phyloP scores from a whole-genome alignment of 2,113 vertebrate species.

The Baryphthengus martii region DNA sequence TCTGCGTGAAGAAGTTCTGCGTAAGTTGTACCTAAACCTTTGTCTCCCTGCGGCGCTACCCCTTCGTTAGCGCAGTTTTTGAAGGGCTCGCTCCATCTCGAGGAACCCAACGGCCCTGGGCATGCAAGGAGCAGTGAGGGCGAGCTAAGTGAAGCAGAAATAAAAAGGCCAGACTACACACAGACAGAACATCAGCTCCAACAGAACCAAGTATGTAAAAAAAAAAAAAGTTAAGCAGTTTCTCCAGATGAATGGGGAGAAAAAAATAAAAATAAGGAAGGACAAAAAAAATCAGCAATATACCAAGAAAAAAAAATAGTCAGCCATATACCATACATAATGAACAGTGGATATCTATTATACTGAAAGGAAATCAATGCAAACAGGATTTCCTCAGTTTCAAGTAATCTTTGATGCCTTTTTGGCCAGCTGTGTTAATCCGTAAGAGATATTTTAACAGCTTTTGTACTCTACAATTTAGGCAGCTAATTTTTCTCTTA shows the following conservation, averaged over 20 bases:
- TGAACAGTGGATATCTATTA: slow-evolving; percentile 13
- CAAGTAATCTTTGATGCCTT: slow-evolving; percentile 54
- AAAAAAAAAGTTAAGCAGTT: not conserved
- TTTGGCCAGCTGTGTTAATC: slow-evolving; percentile 52
- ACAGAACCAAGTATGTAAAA: not conserved
- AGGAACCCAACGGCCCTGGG: not conserved
- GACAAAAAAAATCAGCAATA: not conserved
- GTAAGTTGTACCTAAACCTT: not conserved
- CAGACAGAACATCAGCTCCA: not conserved
- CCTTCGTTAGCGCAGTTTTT: not conserved
- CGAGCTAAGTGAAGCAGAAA: not conserved
- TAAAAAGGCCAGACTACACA: not conserved
- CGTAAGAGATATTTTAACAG: slow-evolving; percentile 45
- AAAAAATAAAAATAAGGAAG: too few species aligned
- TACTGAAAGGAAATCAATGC: slow-evolving; percentile 59
- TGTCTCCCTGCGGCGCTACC: not conserved
- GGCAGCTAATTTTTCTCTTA: slow-evolving; percentile 49
- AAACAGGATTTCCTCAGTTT: slow-evolving; percentile 52
- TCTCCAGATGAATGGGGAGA: too few species aligned
- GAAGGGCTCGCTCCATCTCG: not conserved
- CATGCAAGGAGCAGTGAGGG: not conserved
- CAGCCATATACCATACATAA: not conserved
- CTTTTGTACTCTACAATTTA: slow-evolving; percentile 47
- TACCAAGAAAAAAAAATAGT: not conserved
- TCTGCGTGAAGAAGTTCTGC: not conserved